Evolutionary conservation across 1,140 invertebrate genomes (phyloP).

Genomic region (Phortica variegata): DNA sequence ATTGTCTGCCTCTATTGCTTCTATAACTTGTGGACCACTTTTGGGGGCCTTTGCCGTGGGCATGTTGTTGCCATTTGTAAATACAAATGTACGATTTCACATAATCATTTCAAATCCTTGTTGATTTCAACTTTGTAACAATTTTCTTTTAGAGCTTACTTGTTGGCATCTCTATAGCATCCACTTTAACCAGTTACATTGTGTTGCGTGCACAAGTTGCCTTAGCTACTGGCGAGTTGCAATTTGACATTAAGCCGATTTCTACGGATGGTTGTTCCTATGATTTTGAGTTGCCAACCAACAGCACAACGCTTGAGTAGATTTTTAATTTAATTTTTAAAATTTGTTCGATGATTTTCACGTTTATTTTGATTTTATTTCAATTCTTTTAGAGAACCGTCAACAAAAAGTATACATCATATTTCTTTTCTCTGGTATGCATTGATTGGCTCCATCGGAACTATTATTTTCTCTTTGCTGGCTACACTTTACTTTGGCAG

Average conservation of each 20-base stretch:
- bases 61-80: constrained; percentile 81
- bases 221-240: constrained; percentile 64
- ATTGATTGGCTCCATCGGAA: neutral
- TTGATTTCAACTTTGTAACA: neutral
- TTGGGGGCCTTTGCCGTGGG: constrained; percentile 81
- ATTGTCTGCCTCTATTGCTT: constrained; percentile 67
- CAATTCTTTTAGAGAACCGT: constrained; percentile 25
- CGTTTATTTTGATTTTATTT: neutral
- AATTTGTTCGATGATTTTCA: neutral
- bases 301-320: constrained; percentile 29
- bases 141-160: constrained; percentile 29
- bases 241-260: constrained; percentile 64
- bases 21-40: constrained; percentile 75
- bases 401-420: constrained; percentile 22
- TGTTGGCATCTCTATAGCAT: constrained; percentile 29
- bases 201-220: constrained; percentile 64
- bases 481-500: constrained; percentile 11
- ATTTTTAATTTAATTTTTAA: constrained; percentile 16
- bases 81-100: constrained; percentile 62
- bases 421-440: constrained; percentile 47
- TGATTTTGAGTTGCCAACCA: constrained; percentile 26
- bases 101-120: neutral
- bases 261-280: constrained; percentile 66
- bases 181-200: constrained; percentile 36
- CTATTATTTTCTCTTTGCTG: constrained; percentile 2